Conservation (phyloP, 1,140 invertebrate species). For the Patella vulgata region DNA sequence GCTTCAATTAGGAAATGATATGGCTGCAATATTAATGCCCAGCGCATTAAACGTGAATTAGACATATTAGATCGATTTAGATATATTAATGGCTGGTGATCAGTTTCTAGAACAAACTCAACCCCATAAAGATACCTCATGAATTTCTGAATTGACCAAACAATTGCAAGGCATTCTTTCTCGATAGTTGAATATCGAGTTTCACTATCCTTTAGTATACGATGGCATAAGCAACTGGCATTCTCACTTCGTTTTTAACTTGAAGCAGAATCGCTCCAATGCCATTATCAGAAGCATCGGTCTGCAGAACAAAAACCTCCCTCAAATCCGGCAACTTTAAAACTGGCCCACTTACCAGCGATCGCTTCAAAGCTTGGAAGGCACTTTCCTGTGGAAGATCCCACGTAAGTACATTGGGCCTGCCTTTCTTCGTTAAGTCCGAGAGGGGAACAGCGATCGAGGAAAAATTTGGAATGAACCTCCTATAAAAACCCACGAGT, state of each 20-base stretch:
- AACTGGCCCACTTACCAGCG: conserved; percentile 16
- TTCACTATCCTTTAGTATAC: no score
- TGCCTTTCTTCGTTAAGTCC: no score
- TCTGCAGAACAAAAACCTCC: conserved; percentile 37
- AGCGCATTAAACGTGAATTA: conserved; percentile 12
- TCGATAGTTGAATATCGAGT: no score
- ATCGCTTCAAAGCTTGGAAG: conserved; percentile 20
- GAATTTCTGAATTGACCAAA: conserved; percentile 64
- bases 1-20: conserved; percentile 5
- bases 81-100: no score
- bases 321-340: conserved; percentile 18
- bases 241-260: background rate
- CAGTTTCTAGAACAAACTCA: conserved; percentile 21
- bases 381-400: conserved; percentile 9
- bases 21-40: conserved; percentile 19
- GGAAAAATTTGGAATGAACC: conserved; percentile 62
- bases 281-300: conserved; percentile 53
- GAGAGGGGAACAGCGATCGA: no score
- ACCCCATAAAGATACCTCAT: conserved; percentile 52
- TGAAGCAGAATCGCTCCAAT: conserved; percentile 59
- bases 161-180: no score
- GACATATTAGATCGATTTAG: no score
- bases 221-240: conserved; percentile 20
- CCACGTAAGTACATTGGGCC: background rate
- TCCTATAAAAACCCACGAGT: no score